These are phyloP conservation scores for Lapara coniferarum DNA, from an alignment of 2,888 invertebrate species.

Conservation along the genomic window DNA sequence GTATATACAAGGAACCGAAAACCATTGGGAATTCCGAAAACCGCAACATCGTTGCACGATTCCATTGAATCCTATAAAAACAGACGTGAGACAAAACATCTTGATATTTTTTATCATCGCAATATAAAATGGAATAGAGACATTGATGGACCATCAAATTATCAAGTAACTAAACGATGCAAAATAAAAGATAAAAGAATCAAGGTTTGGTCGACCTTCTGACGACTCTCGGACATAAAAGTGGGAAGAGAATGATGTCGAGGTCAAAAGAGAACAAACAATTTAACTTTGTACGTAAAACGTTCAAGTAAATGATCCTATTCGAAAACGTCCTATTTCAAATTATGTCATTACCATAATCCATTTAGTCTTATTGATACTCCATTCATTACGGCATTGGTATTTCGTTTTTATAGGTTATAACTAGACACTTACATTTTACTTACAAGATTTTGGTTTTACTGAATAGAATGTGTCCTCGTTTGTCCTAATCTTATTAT, in stretches of 20 bases:
- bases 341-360: neutral
- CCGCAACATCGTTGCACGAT: neutral
- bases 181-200: slow-evolving; percentile 40
- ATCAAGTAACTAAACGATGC: slow-evolving; percentile 33
- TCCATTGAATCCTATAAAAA: neutral
- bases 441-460: neutral
- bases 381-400: neutral
- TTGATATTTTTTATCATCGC: slow-evolving; percentile 29
- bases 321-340: neutral
- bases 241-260: slow-evolving; percentile 47
- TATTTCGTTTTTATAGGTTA: neutral
- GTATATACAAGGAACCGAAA: too few relatives aligned
- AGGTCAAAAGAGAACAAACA: slow-evolving; percentile 42
- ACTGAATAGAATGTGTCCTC: neutral
- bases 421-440: neutral
- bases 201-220: slow-evolving; percentile 44
- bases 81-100: slow-evolving; percentile 21
- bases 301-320: slow-evolving; percentile 10
- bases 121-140: slow-evolving; percentile 27
- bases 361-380: neutral
- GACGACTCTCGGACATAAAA: slow-evolving; percentile 45
- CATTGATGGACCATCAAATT: slow-evolving; percentile 30
- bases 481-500: neutral
- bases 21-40: neutral
- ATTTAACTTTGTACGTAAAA: slow-evolving; percentile 21